A percentile compares a stretch with the other conserved stretches of the same genome.
Conservation (phyloP, 2,113 vertebrate genomes). For the Mellivora capensis region DNA sequence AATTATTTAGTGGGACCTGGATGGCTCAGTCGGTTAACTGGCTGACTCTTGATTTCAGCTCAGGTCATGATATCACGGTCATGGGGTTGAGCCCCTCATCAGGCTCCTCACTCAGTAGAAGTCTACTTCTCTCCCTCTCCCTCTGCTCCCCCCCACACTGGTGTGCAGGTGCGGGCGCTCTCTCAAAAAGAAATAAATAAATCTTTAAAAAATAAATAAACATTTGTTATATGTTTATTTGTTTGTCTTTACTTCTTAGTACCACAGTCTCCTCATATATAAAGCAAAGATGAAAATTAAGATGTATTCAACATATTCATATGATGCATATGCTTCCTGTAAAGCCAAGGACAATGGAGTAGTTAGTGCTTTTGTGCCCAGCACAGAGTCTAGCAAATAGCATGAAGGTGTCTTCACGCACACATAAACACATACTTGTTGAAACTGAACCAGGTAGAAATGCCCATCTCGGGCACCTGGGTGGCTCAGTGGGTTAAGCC, state of each 20-base stretch:
- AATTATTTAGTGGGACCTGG: background rate
- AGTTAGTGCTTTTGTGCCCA: background rate
- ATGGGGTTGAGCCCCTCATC: background rate
- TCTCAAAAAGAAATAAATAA: background rate
- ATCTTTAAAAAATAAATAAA: background rate
- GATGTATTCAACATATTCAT: background rate
- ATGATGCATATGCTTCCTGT: background rate
- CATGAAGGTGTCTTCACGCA: fast-evolving
- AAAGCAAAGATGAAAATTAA: background rate
- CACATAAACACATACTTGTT: background rate
- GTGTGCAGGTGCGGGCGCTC: background rate
- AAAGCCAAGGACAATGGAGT: background rate
- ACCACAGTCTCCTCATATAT: background rate
- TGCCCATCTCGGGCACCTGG: background rate
- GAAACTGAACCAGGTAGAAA: background rate
- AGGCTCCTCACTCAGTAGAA: background rate
- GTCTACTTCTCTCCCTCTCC: background rate
- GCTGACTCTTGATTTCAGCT: background rate
- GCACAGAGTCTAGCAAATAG: background rate
- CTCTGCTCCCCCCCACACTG: background rate
- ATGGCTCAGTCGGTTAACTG: background rate
- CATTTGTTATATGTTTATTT: background rate
- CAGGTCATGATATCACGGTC: background rate
- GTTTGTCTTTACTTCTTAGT: background rate
- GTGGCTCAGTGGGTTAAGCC: too few species aligned